Evolutionary conservation across 2,888 invertebrate genomes (phyloP).

Genomic region (Hypomecis punctinalis): DNA sequence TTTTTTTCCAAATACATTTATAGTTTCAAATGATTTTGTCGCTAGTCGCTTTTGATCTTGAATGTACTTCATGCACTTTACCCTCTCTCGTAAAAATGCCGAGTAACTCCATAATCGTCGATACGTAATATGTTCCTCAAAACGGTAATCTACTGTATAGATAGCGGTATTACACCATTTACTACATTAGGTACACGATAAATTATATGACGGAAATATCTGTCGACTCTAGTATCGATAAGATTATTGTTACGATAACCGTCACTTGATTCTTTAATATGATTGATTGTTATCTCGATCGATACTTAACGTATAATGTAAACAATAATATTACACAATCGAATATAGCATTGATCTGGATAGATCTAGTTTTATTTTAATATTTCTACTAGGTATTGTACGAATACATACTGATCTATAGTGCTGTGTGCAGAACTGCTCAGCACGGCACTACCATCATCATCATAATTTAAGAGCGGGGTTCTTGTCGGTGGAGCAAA

Average conservation of each 20-base stretch:
- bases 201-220: constrained; percentile 19
- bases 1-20: no score
- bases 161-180: constrained; percentile 9
- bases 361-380: no score
- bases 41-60: background rate
- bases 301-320: constrained; percentile 13
- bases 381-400: background rate
- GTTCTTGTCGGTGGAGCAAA: no score
- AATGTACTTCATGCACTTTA: background rate
- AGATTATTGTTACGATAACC: constrained; percentile 37
- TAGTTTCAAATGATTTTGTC: no score
- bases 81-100: background rate
- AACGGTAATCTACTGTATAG: constrained; percentile 9
- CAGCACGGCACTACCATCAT: no score
- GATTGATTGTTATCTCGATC: constrained; percentile 38
- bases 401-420: no score
- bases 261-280: constrained; percentile 43
- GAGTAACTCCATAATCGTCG: constrained; percentile 8
- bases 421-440: no score
- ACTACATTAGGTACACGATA: constrained; percentile 6
- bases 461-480: no score
- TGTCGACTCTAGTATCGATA: constrained; percentile 30
- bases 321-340: constrained; percentile 4
- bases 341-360: background rate
- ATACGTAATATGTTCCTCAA: constrained; percentile 1